Base-by-base conservation (phyloP, 2,797 vertebrate genomes). In the Falco columbarius region DNA sequence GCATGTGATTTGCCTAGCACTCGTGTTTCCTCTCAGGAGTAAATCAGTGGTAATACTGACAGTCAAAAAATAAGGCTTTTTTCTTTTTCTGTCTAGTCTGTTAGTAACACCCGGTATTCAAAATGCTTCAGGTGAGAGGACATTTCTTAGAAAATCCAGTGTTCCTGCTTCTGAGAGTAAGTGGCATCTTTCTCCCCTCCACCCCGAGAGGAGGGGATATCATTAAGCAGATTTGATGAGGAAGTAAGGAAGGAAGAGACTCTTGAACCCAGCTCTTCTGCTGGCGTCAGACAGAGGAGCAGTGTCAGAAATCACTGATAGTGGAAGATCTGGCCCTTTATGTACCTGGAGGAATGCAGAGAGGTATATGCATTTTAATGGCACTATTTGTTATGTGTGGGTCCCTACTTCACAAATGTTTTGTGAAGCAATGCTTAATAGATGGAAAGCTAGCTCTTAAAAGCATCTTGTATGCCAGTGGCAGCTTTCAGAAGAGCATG, bases 371-470 rank as follows among this genome's bases (percentile, higher is more conserved):
- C 51, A 86, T 86, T 92, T 82, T 90, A 80, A 86, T 92, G 42
- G 30, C 56, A 32, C 54, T 80, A 7, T 97, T 97, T 98, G 97
- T 98, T 97, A 40, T 96, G 97, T 97, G 97, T 98, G 97, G 97
- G 70, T 97, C 82, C 91, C 49, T 54, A 65, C 61, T 81, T 82
- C 63, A 75, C 55, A 92, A 51, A 36, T 81, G 36, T 91, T 96
- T 23, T 70, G 67, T 8, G 26, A 70, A 94, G 73, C 88, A 62
- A 6, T 68, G 72, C 55, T 96, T 95, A 49, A 84, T 93, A 90
- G 71, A 40, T 77, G 77, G 94, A 95, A 97, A 88, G 70, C 51
- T 83, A 73, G 70, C 70, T 80, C 62, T 95, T 91, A 81, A 91
- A 93, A 95, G 32, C 73, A 59, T 72, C 75, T 90, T 63, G 32